Evolutionary conservation across 2,888 invertebrate species (phyloP), one percentile per base, ranked within the genome.

Genomic region (Pimpla rufipes): DNA sequence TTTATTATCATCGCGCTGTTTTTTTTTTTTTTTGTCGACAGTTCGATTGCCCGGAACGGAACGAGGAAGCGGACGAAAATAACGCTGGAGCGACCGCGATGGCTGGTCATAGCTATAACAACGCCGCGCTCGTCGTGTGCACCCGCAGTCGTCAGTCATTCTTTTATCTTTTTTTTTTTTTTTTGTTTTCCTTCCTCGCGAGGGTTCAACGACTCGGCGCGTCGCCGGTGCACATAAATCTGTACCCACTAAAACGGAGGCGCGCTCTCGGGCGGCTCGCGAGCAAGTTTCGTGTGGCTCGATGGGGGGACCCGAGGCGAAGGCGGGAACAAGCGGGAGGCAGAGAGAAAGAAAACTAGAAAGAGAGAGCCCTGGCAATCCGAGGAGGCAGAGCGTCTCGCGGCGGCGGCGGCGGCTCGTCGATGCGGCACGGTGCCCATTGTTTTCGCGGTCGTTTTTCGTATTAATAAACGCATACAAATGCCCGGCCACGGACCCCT

Each of bases 401-500:
- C 45, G 75, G 74, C 81, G 76, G 76, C 52, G 67, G 2, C 29
- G 29, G n/a, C 37, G 23, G 76, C 75, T 75, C 81, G 77, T 73
- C 76, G 79, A 80, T 77, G 62, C 76, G 79, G 79, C 83, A 80
- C 83, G 77, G 73, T 80, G 79, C 73, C 81, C 85, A 86, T 85
- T 87, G 84, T 86, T 88, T 87, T 87, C 85, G 87, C 86, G 84
- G 81, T 85, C 87, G 85, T 86, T 87, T 83, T 86, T 85, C 85
- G 84, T 87, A 85, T 86, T 86, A 85, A 86, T 87, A 87, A 85
- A 84, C 83, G 67, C 66, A 66, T 52, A 83, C 42, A 73, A 79
- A 75, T 62, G 64, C 68, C 83, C 84, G 79, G 81, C 79, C 83
- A 84, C 79, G 85, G 79, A 83, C 85, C 86, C 67, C 82, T 85